These are phyloP conservation scores for Bolinopsis microptera DNA, from an alignment of 37 sponge, comb jelly and placozoan genomes.

Conservation along the genomic window DNA sequence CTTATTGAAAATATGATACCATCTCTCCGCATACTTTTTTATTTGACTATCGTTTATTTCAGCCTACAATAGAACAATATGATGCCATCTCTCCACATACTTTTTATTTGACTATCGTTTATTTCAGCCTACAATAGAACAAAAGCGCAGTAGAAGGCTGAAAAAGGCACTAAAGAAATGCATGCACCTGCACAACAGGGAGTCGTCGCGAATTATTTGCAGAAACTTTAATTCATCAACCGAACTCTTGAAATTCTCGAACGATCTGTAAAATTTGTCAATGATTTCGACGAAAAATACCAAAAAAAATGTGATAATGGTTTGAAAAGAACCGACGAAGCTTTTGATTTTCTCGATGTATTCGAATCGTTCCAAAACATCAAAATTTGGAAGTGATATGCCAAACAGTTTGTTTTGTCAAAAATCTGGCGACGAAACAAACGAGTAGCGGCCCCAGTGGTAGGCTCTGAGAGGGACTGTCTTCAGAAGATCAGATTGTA, in stretches of 20 bases:
- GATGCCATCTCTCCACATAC: too few relatives aligned
- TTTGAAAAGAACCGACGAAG: neutral
- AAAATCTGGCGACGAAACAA: conserved; percentile 29
- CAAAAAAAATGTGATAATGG: conserved; percentile 39
- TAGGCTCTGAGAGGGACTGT: neutral
- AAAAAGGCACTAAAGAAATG: neutral
- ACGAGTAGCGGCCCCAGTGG: neutral
- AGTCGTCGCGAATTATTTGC: conserved; percentile 5
- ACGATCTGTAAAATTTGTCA: conserved; percentile 41
- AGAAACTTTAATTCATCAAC: conserved; percentile 40
- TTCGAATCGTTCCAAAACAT: conserved; percentile 20
- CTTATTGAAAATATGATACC: too few relatives aligned
- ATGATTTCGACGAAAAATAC: conserved; percentile 52
- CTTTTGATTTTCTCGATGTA: conserved; percentile 45
- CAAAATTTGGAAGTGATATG: neutral
- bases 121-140: conserved; percentile 9
- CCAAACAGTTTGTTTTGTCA: neutral
- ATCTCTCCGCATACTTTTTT: too few relatives aligned
- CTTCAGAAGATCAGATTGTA: neutral
- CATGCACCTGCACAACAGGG: conserved; percentile 6
- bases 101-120: too few relatives aligned
- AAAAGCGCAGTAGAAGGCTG: neutral
- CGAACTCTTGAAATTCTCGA: conserved; percentile 6
- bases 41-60: too few relatives aligned
- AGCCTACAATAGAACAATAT: conserved; percentile 1